phyloP scores from a whole-genome alignment of 2,888 invertebrate genomes.

The Phrixothrix hirtus region DNA sequence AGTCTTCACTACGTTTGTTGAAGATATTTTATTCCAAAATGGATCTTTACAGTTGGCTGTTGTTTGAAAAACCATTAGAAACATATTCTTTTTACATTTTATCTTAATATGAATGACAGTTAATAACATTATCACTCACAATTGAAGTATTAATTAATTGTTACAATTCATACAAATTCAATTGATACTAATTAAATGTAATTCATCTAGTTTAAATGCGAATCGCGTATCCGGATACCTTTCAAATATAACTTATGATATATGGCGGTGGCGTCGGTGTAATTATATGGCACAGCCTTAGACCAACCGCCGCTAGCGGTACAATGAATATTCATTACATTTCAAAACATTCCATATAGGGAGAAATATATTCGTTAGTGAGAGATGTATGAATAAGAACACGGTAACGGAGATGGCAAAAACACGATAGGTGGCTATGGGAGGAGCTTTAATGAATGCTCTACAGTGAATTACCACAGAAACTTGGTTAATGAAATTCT shows the following conservation, averaged over 20 bases:
- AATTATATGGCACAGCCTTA: constrained; percentile 53
- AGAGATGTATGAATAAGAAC: constrained; percentile 38
- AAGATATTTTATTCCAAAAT: background rate
- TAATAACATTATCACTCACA: background rate
- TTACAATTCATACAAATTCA: background rate
- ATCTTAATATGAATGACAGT: background rate
- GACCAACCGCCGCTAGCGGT: constrained; percentile 48
- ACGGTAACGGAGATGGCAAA: constrained; percentile 32
- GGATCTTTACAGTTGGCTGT: background rate
- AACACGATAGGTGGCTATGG: constrained; percentile 34
- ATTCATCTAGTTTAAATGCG: constrained; percentile 48
- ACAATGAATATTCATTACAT: constrained; percentile 54
- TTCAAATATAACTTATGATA: constrained; percentile 53
- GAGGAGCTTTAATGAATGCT: constrained; percentile 34
- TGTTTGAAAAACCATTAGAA: background rate
- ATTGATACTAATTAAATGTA: constrained; percentile 47
- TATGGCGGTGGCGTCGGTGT: constrained; percentile 47
- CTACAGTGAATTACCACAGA: constrained; percentile 26
- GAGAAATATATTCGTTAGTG: constrained; percentile 37
- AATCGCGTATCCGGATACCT: constrained; percentile 49
- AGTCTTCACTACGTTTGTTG: background rate
- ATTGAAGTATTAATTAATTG: background rate
- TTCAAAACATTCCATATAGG: constrained; percentile 43
- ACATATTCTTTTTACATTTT: background rate
- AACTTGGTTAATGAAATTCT: constrained; percentile 27